Base-by-base conservation (phyloP, 2,888 invertebrate genomes). In the Liodrosophila aerea region DNA sequence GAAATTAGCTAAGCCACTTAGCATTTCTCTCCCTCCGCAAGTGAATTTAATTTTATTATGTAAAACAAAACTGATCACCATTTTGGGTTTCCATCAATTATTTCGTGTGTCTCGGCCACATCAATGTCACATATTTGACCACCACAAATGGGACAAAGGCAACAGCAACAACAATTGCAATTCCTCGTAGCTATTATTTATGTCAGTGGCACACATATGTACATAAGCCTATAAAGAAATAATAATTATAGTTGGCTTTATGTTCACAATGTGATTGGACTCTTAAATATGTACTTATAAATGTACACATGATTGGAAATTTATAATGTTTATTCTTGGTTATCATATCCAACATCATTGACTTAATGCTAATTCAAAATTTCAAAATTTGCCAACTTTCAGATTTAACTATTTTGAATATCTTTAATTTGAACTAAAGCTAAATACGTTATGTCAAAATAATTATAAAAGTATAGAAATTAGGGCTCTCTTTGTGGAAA, bases 201-300 rank as follows among this genome's bases (percentile, higher is more conserved):
- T 75, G 82, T 73, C 78, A 65, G 61, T 64, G 57, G n/a, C 47
- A 54, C 31, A 47, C 72, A 71, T 68, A 65, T 65, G 65, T 13
- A 53, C 69, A 64, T 69, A 64, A 64, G 63, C 54, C 78, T 64
- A 60, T 69, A 64, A 53, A 76, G 31, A 69, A 47, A 69, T 64
- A 66, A 74, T 73, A 82, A 78, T 78, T 82, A 75, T 73, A 73
- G 67, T 70, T 82, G 59, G 82, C 70, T 78, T 78, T 75, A 82
- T 77, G 82, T 77, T 65, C 49, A 37, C 54, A 22, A 61, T 82
- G 77, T 78, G 77, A 72, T 73, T 62, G 52, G 70, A 56, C 49
- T 78, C n/a, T 46, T 40, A 61, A 77, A 77, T 68, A 58, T 61
- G 51, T 62, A 36, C 29, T 69, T 59, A 62, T 52, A 30, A 13